These are phyloP conservation scores for Spilarctia lutea DNA, from an alignment of 2,888 invertebrate species.

Conservation along the genomic window DNA sequence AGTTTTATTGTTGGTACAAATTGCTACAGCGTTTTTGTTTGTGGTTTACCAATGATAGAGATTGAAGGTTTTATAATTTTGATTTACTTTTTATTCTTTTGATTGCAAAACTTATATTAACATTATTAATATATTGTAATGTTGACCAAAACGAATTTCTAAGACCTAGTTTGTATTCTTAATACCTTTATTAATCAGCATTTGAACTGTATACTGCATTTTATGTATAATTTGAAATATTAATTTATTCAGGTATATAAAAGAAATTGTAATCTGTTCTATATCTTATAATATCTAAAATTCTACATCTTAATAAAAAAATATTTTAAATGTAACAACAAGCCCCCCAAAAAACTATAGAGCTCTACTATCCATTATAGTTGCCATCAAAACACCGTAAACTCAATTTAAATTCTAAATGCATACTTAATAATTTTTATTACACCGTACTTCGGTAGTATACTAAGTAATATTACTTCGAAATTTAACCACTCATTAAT, in stretches of 20 bases:
- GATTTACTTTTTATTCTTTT: not conserved
- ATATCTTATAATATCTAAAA: too few species aligned
- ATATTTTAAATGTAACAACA: too few species aligned
- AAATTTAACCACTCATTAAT: slow-evolving; percentile 40
- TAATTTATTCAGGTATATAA: not conserved
- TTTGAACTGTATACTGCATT: not conserved
- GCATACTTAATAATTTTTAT: not conserved
- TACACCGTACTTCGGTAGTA: not conserved
- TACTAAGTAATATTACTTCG: not conserved
- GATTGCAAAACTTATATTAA: not conserved
- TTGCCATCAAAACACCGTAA: slow-evolving; percentile 3
- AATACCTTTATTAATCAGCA: too few species aligned
- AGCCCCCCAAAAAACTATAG: too few species aligned
- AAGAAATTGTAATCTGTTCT: not conserved
- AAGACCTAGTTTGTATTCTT: too few species aligned
- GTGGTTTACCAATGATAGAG: not conserved
- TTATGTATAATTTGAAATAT: not conserved
- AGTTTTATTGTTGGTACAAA: slow-evolving; percentile 2
- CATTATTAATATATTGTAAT: not conserved
- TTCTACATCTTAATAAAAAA: too few species aligned
- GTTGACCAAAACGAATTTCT: not conserved
- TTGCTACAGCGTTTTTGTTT: not conserved
- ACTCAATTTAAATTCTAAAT: slow-evolving; percentile 1
- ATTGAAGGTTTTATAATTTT: not conserved
- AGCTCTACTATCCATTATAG: slow-evolving; percentile 1